Conservation (phyloP, 2,888 invertebrate genomes). For the Atethmia centrago region DNA sequence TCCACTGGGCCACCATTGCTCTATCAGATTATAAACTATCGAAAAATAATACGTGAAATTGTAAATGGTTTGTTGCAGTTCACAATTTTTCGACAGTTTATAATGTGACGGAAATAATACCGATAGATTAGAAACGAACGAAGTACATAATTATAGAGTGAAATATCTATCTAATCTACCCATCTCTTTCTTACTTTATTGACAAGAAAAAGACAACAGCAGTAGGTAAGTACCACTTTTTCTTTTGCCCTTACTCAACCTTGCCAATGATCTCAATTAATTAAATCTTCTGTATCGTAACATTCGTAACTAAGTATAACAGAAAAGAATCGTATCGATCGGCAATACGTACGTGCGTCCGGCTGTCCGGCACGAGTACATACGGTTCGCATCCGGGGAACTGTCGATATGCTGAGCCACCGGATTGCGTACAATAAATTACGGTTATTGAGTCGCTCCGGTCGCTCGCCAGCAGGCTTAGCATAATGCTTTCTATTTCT, state of each 20-base stretch:
- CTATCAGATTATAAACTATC: no score
- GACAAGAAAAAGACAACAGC: background rate
- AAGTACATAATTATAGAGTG: no score
- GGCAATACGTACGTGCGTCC: constrained; percentile 22
- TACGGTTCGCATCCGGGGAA: constrained; percentile 8
- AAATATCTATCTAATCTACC: no score
- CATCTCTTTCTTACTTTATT: background rate
- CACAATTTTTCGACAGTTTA: no score
- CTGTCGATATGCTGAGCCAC: constrained; percentile 38
- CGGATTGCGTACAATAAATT: constrained; percentile 43
- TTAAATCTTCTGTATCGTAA: constrained; percentile 16
- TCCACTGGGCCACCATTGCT: no score
- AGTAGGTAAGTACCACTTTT: background rate
- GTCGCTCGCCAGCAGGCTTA: constrained; percentile 15
- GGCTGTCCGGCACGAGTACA: constrained; percentile 41
- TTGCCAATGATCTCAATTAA: constrained; percentile 17
- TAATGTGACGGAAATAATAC: no score
- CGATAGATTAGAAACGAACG: no score
- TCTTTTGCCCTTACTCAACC: background rate
- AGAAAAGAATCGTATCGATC: constrained; percentile 37
- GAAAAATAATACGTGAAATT: no score
- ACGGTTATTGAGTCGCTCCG: constrained; percentile 30
- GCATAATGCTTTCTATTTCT: no score
- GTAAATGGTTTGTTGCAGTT: no score
- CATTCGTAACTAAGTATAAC: no score